Conservation (phyloP, 1,140 invertebrate species). For the Apis dorsata region DNA sequence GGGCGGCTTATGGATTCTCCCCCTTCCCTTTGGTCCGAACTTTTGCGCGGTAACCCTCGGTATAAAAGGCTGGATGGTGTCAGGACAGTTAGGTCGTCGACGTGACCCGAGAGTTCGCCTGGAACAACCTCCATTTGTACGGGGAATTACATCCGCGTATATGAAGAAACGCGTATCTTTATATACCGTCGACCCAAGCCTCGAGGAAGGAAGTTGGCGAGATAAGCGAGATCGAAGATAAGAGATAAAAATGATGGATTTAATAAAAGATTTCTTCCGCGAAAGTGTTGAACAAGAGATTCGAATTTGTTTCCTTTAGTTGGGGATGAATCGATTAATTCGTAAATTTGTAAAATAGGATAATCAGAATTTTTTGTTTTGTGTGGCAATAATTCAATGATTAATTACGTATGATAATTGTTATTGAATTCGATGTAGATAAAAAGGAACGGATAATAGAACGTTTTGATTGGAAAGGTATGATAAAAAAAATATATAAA, state of each 20-base stretch:
- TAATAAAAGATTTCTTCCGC: not conserved
- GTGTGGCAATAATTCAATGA: no score
- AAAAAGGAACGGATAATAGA: no score
- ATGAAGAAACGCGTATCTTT: conserved; percentile 50
- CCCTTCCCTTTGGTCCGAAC: conserved; percentile 51
- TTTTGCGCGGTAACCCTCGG: conserved; percentile 69
- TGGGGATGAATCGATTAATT: no score
- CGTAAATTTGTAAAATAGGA: no score
- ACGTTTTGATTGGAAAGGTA: no score
- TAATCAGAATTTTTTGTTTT: no score
- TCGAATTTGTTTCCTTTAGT: no score
- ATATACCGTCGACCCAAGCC: not conserved
- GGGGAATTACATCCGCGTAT: conserved; percentile 68
- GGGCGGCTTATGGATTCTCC: conserved; percentile 68
- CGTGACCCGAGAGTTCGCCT: conserved; percentile 71
- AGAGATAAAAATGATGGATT: not conserved
- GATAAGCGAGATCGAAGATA: not conserved
- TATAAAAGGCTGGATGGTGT: conserved; percentile 69
- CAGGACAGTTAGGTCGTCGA: conserved; percentile 73
- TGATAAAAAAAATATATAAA: no score
- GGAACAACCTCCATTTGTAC: conserved; percentile 72
- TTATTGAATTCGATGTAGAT: no score
- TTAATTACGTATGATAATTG: no score
- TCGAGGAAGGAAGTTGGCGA: not conserved
- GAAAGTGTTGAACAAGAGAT: not conserved